These are phyloP conservation scores for Helarctos malayanus DNA, from an alignment of 2,797 vertebrate species.

Conservation along the genomic window DNA sequence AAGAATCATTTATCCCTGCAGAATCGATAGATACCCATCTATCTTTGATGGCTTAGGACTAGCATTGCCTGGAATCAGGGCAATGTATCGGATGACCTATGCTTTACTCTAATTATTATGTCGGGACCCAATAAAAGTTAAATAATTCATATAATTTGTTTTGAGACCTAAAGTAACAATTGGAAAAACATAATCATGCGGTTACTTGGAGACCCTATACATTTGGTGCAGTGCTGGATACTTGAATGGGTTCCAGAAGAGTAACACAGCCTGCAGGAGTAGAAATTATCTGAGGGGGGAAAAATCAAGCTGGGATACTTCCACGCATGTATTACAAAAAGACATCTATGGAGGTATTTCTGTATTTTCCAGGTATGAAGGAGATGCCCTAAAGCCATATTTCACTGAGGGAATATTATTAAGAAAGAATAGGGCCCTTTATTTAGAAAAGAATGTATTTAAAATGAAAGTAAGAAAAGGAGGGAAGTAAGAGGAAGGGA, in stretches of 20 bases:
- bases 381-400: not conserved
- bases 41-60: conserved; percentile 67
- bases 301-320: not conserved
- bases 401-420: not conserved
- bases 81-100: conserved; percentile 36
- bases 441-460: not conserved
- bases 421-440: not conserved
- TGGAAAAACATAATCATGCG: conserved; percentile 42
- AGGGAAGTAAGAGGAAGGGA: not conserved
- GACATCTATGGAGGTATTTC: not conserved
- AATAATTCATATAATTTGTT: conserved; percentile 48
- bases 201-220: not conserved
- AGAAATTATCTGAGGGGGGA: not conserved
- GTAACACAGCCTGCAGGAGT: not conserved
- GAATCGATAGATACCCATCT: conserved; percentile 73
- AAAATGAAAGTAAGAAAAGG: not conserved
- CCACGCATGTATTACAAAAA: not conserved
- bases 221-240: not conserved
- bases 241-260: conserved; percentile 2
- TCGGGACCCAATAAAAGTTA: conserved; percentile 3
- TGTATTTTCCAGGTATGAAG: not conserved
- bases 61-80: conserved; percentile 18
- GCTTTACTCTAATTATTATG: conserved; percentile 31
- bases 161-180: conserved; percentile 44
- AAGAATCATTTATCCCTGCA: conserved; percentile 67